Evolutionary conservation across 2,797 vertebrate genomes (phyloP), one percentile per base, ranked within the genome.

Genomic region (Arctocebus calabarensis): DNA sequence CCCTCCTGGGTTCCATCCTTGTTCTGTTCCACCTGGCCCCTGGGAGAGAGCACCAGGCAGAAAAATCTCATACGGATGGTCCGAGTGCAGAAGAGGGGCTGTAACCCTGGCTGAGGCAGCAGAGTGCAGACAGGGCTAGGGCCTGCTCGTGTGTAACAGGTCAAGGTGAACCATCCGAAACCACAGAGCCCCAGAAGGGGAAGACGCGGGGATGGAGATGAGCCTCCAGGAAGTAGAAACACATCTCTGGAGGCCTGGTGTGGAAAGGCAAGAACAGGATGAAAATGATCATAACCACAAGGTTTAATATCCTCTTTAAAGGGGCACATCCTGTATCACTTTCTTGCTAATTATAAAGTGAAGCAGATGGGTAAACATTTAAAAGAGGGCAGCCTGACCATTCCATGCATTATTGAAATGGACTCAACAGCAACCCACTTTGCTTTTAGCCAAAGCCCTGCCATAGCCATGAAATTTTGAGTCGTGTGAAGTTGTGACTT

Each of bases 321-420:
- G 91, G 64, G 79, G 64, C 84, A 95, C 52, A 52, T 89, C 75
- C 86, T 84, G 71, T 91, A 85, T 94, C 90, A 17, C 86, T 87
- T 91, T 91, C 96, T 96, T 82, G 2, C 94, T 85, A 73, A 91
- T 64, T 16, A 70, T 77, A 5, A 91, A 55, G 66, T 45, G 71
- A 77, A 40, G 66, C 71, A 84, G 70, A 81, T 2, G 88, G 95
- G 91, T 78, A 88, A 93, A 89, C 96, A 95, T 95, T 95, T 87
- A 68, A 97, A 68, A 84, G 89, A 70, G 81, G 84, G 40, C 75
- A 68, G 95, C 40, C 85, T 45, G 68, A 32, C 92, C 90, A 37
- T 37, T 64, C 55, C 74, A 71, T 79, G 88, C 88, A 86, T 94
- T 94, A 87, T 40, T 68, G 81, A 94, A 66, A 79, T 17, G 34